These are phyloP conservation scores for Onchidella celtica DNA, from an alignment of 2,888 invertebrate genomes.

Conservation along the genomic window DNA sequence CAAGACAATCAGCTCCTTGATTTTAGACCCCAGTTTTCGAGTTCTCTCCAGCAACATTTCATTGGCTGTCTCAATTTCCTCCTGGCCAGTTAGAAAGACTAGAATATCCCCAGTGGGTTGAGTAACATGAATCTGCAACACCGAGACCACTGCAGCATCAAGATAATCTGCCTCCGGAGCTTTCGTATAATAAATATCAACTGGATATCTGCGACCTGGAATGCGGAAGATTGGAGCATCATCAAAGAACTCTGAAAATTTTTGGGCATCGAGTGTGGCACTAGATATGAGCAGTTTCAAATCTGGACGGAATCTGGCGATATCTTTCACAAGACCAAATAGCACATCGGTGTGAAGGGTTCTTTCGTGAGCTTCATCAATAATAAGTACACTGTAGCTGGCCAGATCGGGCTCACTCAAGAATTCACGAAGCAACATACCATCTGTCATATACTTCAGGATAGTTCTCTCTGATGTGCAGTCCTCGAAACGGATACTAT, in stretches of 20 bases:
- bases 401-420: conserved; percentile 97
- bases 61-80: conserved; percentile 82
- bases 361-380: conserved; percentile 99
- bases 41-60: conserved; percentile 88
- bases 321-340: conserved; percentile 96
- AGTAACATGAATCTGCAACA: conserved; percentile 98
- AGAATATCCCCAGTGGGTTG: conserved; percentile 97
- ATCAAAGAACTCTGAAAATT: conserved; percentile 98
- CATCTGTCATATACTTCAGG: conserved; percentile 99
- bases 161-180: conserved; percentile 99
- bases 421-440: conserved; percentile 97
- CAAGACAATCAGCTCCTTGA: conserved; percentile 93
- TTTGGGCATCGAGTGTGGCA: conserved; percentile 98
- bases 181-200: conserved; percentile 99
- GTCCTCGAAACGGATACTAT: conserved; percentile 97
- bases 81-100: conserved; percentile 94
- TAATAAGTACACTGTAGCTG: conserved; percentile 98
- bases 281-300: conserved; percentile 97
- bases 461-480: conserved; percentile 98
- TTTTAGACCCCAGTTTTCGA: conserved; percentile 93
- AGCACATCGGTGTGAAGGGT: conserved; percentile 98
- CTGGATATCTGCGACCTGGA: conserved; percentile 98
- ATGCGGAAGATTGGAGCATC: conserved; percentile 98
- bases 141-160: conserved; percentile 97
- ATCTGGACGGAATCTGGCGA: conserved; percentile 93